Base-by-base conservation (phyloP, 2,113 vertebrate genomes). In the Trematocara zebra region DNA sequence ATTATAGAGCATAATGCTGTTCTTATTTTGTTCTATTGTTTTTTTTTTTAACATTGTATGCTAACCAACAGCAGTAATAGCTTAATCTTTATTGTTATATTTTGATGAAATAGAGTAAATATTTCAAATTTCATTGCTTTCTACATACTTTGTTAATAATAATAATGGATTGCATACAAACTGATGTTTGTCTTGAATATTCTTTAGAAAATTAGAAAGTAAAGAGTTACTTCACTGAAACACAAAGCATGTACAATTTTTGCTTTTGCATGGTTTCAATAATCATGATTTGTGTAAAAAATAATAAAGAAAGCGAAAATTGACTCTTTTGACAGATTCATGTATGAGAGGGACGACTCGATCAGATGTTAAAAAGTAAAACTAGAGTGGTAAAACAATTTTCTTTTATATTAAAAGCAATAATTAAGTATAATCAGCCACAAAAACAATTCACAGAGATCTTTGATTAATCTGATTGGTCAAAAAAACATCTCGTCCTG, bases 241-340 rank as follows among this genome's bases (percentile, higher is more conserved):
- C 42, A 28, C 14, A 18, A 44, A 23, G 1, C 23, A 10, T 12
- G 8, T 0, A 0, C 8, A 11, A 0, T 5, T 0, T 0, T 23
- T 7, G 40, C 67, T 72, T 26, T 14, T 14, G 61, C 18, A 11
- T 0, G 10, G 17, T 64, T 64, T 64, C 17, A 64, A 64, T 37
- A 37, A 7, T 37, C 18, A 33, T 18, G 59, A 23, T 74, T 72
- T 17, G 12, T 44, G 40, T 17, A 6, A 8, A 23, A 56, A 20
- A 67, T 33, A 69, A 3, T 0, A 72, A 3, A 44, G 12, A 7
- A 47, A 10, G 8, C 18, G 26, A 17, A 72, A 44, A 72, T 44
- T 40, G 40, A 0, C 20, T 72, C 67, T 1, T 44, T 23, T 72
- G 37, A 44, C 37, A 6, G 67, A 44, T 72, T 0, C 8, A 0